Conservation (phyloP, 2,797 vertebrate species). For the Syngnathus rostellatus region DNA sequence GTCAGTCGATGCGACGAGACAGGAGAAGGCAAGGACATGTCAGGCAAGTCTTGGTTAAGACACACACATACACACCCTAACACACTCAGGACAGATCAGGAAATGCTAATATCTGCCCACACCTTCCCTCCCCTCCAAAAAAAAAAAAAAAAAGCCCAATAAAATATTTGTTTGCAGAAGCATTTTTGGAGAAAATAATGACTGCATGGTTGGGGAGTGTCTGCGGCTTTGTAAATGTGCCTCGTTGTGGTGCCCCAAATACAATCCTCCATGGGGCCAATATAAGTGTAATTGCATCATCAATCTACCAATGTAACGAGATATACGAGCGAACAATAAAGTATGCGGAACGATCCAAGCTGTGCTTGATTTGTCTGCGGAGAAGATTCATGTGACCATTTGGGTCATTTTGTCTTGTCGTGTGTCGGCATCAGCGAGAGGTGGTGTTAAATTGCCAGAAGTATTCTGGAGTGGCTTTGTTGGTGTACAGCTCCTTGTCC, state of each 20-base stretch:
- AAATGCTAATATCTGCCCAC: too few relatives aligned
- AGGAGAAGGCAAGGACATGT: conserved; percentile 17
- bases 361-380: conserved; percentile 24
- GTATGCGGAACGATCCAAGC: conserved; percentile 57
- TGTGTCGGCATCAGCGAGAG: conserved; percentile 56
- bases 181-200: neutral
- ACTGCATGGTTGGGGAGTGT: conserved; percentile 9
- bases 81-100: conserved; percentile 68
- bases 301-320: conserved; percentile 69
- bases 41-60: conserved; percentile 28
- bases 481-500: conserved; percentile 67
- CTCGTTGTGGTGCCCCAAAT: conserved; percentile 37
- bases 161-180: conserved; percentile 14
- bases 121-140: conserved; percentile 13
- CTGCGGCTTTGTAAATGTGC: conserved; percentile 25
- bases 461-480: conserved; percentile 62
- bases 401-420: neutral
- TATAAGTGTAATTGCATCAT: conserved; percentile 67
- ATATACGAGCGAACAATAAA: conserved; percentile 70
- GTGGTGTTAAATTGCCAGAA: conserved; percentile 67
- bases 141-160: conserved; percentile 14
- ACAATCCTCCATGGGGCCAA: conserved; percentile 36
- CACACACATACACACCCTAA: conserved; percentile 34
- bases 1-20: conserved; percentile 33
- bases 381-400: conserved; percentile 1